A percentile compares a stretch with the other conserved stretches of the same genome.
These are phyloP conservation scores for Mesochorus sp. DNA, from an alignment of 2,888 invertebrate genomes.

Conservation along the genomic window DNA sequence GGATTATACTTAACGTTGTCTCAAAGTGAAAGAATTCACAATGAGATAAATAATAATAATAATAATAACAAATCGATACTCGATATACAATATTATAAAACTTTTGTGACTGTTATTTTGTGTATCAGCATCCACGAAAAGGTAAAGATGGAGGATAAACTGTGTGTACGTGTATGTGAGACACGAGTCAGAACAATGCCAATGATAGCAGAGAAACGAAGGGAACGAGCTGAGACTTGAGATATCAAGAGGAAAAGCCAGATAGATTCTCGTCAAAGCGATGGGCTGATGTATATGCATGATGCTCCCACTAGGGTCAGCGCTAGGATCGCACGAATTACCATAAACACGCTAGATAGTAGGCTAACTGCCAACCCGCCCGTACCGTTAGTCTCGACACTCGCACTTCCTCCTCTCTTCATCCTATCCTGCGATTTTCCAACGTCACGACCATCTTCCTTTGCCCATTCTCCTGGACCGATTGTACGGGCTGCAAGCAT, in stretches of 20 bases:
- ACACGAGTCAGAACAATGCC: slow-evolving; percentile 28
- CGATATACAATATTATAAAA: neutral
- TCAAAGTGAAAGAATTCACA: neutral
- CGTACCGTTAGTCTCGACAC: slow-evolving; percentile 63
- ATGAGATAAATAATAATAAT: neutral
- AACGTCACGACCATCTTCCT: slow-evolving; percentile 34
- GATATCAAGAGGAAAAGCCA: slow-evolving; percentile 23
- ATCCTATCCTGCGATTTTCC: slow-evolving; percentile 38
- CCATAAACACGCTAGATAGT: slow-evolving; percentile 77
- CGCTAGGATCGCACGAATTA: slow-evolving; percentile 72
- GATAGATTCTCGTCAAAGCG: slow-evolving; percentile 75
- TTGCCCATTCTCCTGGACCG: too few species aligned
- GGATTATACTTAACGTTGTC: neutral
- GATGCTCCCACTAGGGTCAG: slow-evolving; percentile 72
- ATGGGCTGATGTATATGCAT: slow-evolving; percentile 77
- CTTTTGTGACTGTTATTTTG: neutral
- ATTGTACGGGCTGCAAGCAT: slow-evolving; percentile 55
- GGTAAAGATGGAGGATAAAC: neutral
- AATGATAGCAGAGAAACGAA: slow-evolving; percentile 38
- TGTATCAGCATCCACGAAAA: neutral
- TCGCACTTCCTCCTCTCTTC: slow-evolving; percentile 49
- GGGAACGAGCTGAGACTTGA: slow-evolving; percentile 34
- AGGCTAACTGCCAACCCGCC: slow-evolving; percentile 70
- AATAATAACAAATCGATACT: neutral
- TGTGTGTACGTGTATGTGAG: neutral